A percentile compares a stretch with the other conserved stretches of the same genome.
These are phyloP conservation scores for Protonemura montana DNA, from an alignment of 2,888 invertebrate species.

Conservation along the genomic window DNA sequence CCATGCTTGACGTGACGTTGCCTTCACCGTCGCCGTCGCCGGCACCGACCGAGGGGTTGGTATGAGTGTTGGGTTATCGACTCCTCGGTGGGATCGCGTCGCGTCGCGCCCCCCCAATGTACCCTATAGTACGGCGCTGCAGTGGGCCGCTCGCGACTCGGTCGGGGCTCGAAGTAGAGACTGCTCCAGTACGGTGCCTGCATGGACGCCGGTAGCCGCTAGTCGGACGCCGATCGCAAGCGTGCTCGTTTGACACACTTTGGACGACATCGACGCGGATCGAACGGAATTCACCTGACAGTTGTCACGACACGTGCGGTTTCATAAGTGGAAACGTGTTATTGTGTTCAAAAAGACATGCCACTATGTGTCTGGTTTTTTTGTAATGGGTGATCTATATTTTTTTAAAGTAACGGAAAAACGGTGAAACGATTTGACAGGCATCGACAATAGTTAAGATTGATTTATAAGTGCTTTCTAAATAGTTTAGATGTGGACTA, in stretches of 20 bases:
- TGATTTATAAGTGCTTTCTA: not conserved
- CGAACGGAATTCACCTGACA: not conserved
- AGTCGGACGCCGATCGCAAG: not conserved
- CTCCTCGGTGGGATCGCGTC: not conserved
- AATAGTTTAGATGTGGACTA: not conserved
- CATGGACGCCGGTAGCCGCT: not conserved
- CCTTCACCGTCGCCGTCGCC: not conserved
- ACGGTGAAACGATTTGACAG: not conserved
- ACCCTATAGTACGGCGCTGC: not conserved
- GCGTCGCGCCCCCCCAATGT: conserved; percentile 2
- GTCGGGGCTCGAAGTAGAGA: not conserved
- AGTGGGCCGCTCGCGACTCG: not conserved
- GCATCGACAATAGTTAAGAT: not conserved
- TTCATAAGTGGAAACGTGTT: not conserved
- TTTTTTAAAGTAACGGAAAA: not conserved
- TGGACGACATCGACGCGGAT: not conserved
- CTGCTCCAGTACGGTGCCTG: not conserved
- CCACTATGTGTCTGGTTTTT: not conserved
- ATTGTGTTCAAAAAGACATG: not conserved
- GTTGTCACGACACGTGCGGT: not conserved
- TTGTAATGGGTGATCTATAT: not conserved
- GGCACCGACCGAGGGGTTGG: not conserved
- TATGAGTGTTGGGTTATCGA: conserved; percentile 7
- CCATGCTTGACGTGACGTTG: not conserved
- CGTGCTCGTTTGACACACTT: not conserved